These are phyloP conservation scores for Rhopalosiphum maidis DNA, from an alignment of 1,140 invertebrate species.

Conservation along the genomic window DNA sequence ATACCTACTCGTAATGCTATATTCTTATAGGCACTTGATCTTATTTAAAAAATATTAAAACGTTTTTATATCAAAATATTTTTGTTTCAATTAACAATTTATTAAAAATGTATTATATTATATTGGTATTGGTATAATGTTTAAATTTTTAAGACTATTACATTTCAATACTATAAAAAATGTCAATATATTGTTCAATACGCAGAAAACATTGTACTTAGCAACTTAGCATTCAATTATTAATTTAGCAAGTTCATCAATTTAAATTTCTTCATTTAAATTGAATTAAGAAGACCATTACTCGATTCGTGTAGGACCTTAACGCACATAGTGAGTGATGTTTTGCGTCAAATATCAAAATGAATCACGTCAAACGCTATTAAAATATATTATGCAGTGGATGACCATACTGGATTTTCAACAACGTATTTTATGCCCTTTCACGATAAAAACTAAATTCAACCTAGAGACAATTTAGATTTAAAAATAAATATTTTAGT, in stretches of 20 bases:
- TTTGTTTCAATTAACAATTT: neutral
- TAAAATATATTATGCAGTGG: neutral
- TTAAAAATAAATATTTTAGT: neutral
- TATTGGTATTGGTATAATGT: neutral
- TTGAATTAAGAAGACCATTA: neutral
- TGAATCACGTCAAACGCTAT: neutral
- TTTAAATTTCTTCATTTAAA: slow-evolving; percentile 21
- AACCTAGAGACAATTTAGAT: neutral
- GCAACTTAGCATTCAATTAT: neutral
- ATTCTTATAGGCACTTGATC: neutral
- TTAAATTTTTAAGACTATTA: neutral
- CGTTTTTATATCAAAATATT: neutral
- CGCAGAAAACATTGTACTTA: neutral
- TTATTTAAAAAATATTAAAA: neutral
- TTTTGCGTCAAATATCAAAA: neutral
- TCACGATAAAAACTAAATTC: neutral
- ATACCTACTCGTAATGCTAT: neutral
- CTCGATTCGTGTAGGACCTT: neutral
- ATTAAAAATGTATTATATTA: neutral
- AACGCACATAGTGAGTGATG: neutral
- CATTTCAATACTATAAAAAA: neutral
- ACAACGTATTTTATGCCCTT: neutral
- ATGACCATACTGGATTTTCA: neutral
- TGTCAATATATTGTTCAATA: neutral
- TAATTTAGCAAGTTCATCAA: slow-evolving; percentile 16